Evolutionary conservation across 2,797 vertebrate species (phyloP).

Genomic region (Poecilia wingei): DNA sequence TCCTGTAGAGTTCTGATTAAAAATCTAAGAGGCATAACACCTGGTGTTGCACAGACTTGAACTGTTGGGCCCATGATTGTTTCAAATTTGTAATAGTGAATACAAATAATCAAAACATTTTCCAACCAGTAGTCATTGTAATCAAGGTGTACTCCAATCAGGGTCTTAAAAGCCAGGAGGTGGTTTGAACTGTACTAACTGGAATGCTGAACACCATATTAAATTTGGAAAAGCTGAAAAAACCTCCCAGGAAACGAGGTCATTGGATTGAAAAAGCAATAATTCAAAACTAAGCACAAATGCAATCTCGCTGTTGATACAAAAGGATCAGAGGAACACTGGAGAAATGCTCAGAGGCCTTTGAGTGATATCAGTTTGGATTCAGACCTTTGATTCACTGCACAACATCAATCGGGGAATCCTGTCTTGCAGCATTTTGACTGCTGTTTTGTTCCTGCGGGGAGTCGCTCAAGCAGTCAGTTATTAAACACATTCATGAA

Average conservation of each 20-base stretch:
- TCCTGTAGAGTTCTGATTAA: neutral
- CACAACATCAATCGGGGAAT: slow-evolving; percentile 1
- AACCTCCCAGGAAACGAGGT: neutral
- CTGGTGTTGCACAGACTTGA: neutral
- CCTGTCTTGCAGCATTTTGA: slow-evolving; percentile 2
- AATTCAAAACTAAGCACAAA: slow-evolving; percentile 9
- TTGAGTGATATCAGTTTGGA: neutral
- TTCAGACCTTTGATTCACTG: slow-evolving; percentile 10
- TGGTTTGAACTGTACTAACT: neutral
- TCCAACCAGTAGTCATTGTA: neutral
- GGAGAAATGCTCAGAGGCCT: slow-evolving; percentile 5
- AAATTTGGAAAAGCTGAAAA: neutral
- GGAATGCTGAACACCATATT: neutral
- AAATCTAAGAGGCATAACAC: neutral
- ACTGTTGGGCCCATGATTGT: neutral
- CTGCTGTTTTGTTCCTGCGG: slow-evolving; percentile 3
- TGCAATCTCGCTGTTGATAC: neutral
- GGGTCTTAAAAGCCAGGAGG: neutral
- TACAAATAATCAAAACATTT: neutral
- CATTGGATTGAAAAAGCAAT: neutral
- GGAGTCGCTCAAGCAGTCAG: neutral
- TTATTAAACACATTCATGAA: slow-evolving; percentile 23
- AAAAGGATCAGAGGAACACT: slow-evolving; percentile 2
- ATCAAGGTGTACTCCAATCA: neutral
- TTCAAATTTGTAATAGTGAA: neutral